These are phyloP conservation scores for Himalopsyche japonica DNA, from an alignment of 2,888 invertebrate species.

Conservation along the genomic window DNA sequence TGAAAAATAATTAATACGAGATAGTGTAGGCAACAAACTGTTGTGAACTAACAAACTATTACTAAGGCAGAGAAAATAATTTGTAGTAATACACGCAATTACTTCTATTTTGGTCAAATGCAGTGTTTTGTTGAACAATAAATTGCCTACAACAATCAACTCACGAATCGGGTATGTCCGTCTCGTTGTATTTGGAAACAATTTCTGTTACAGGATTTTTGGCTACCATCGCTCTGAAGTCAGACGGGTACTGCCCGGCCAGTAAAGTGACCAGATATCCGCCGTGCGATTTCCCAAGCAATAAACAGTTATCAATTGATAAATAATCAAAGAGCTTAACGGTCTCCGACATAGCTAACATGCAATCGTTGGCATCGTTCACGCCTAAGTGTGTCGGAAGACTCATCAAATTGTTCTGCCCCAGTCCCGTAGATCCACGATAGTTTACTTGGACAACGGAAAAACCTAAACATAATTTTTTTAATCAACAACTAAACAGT, in stretches of 20 bases:
- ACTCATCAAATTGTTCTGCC: slow-evolving; percentile 70
- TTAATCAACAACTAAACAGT: background rate
- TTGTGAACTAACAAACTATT: too few species aligned
- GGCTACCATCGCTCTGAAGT: slow-evolving; percentile 72
- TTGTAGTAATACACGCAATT: too few species aligned
- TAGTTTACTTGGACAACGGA: slow-evolving; percentile 71
- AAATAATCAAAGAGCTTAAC: slow-evolving; percentile 40
- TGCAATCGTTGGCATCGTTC: slow-evolving; percentile 80
- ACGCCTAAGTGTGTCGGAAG: slow-evolving; percentile 75
- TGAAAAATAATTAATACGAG: too few species aligned
- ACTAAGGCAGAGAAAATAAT: too few species aligned
- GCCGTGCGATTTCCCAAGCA: slow-evolving; percentile 89
- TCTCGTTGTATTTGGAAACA: slow-evolving; percentile 68
- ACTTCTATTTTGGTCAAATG: too few species aligned
- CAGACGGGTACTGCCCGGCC: slow-evolving; percentile 78
- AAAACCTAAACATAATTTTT: slow-evolving; percentile 58
- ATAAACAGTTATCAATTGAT: slow-evolving; percentile 53
- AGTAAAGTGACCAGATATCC: slow-evolving; percentile 85
- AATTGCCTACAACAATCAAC: slow-evolving; percentile 43
- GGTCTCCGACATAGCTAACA: slow-evolving; percentile 62
- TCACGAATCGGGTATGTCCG: slow-evolving; percentile 91
- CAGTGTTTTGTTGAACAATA: background rate
- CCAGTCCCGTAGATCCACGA: slow-evolving; percentile 78
- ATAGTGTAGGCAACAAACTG: too few species aligned
- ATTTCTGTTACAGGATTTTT: slow-evolving; percentile 86